Conservation (phyloP, 2,113 vertebrate genomes). For the Strix uralensis region DNA sequence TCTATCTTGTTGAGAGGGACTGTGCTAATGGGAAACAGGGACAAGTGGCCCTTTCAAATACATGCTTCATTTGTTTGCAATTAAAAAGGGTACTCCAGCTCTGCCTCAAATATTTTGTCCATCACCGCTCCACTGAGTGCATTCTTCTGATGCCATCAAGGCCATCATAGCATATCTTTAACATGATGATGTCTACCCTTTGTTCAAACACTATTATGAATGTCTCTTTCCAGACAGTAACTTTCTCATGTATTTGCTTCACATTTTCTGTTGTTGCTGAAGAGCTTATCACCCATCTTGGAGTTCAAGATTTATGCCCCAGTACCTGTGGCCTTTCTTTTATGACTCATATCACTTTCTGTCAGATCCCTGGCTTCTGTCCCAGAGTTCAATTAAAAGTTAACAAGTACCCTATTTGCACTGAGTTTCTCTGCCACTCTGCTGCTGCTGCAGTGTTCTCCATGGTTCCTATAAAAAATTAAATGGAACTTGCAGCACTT, state of each 20-base stretch:
- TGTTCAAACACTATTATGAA: neutral
- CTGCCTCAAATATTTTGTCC: neutral
- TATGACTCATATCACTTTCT: neutral
- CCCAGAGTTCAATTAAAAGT: slow-evolving; percentile 19
- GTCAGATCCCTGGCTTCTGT: neutral
- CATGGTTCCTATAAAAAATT: neutral
- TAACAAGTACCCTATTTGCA: neutral
- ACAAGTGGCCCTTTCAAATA: neutral
- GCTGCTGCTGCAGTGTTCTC: neutral
- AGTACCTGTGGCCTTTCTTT: neutral
- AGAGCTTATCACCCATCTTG: neutral
- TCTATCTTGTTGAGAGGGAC: neutral
- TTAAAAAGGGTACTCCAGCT: neutral
- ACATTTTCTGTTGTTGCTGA: neutral
- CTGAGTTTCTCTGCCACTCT: neutral
- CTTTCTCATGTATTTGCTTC: neutral
- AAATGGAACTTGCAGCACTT: neutral
- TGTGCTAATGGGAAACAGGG: neutral
- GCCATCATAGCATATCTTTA: neutral
- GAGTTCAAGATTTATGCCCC: neutral
- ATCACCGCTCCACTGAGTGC: neutral
- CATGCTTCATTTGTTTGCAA: neutral
- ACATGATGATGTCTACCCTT: neutral
- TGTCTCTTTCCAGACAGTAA: neutral
- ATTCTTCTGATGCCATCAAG: neutral